A percentile compares a stretch with the other conserved stretches of the same genome.
Conservation (phyloP, 2,888 invertebrate species). For the Heliconius ethilla region DNA sequence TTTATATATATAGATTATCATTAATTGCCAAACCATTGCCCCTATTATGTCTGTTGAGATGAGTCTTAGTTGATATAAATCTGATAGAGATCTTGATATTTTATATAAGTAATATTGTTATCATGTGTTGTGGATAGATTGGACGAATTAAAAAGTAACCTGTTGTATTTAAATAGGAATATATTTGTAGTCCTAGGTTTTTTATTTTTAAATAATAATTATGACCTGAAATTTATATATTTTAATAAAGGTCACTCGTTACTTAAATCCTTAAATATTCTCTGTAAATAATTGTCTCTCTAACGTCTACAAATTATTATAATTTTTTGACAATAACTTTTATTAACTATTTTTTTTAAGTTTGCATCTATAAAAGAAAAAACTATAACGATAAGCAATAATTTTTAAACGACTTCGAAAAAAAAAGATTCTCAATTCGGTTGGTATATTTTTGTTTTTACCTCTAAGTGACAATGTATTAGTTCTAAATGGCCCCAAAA, state of each 20-base stretch:
- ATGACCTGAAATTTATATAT: neutral
- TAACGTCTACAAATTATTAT: neutral
- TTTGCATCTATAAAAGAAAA: no score
- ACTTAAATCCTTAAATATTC: neutral
- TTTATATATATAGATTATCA: no score
- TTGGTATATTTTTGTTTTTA: no score
- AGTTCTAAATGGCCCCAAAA: no score
- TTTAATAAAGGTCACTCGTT: neutral
- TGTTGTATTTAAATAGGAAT: neutral
- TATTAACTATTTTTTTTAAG: neutral
- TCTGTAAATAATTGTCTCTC: slow-evolving; percentile 4
- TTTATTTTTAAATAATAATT: neutral
- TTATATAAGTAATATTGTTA: neutral
- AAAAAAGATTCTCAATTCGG: no score
- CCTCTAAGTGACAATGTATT: no score
- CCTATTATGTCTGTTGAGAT: neutral
- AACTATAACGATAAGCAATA: no score
- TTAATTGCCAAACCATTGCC: neutral
- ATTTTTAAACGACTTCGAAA: no score
- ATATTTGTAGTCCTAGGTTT: neutral
- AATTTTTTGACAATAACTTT: neutral
- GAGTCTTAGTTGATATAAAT: no score
- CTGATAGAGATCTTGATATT: neutral
- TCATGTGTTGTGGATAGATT: neutral
- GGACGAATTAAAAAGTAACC: neutral